Evolutionary conservation across 2,113 vertebrate species (phyloP).

Genomic region (Ptyas mucosa): DNA sequence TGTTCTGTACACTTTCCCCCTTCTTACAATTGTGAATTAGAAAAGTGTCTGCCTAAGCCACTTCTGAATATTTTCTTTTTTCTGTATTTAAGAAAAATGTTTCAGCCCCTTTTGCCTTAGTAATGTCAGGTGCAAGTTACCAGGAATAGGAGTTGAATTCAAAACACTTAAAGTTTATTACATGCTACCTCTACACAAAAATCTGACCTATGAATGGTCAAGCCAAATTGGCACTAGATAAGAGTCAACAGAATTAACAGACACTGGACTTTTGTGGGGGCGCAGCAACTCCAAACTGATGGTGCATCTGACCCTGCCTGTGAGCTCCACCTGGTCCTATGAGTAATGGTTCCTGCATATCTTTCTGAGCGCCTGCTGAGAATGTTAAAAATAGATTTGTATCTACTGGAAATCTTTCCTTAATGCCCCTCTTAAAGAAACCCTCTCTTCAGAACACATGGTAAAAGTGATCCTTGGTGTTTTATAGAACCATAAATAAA

Average conservation of each 20-base stretch:
- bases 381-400: background rate
- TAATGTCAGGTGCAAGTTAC: background rate
- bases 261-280: background rate
- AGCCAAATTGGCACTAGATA: background rate
- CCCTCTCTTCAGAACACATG: background rate
- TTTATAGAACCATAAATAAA: background rate
- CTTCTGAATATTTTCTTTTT: background rate
- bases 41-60: background rate
- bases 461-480: background rate
- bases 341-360: background rate
- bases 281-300: background rate
- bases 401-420: background rate
- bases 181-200: background rate
- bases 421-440: background rate
- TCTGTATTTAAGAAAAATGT: background rate
- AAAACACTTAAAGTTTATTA: background rate
- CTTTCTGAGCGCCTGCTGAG: background rate
- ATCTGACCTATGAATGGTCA: background rate
- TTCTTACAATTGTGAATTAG: background rate
- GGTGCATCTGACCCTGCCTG: background rate
- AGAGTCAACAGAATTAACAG: background rate
- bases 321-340: background rate
- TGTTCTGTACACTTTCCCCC: background rate
- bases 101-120: background rate
- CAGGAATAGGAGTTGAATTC: background rate